These are phyloP conservation scores for Planiliza haematocheilus DNA, from an alignment of 2,113 vertebrate genomes.

Conservation along the genomic window DNA sequence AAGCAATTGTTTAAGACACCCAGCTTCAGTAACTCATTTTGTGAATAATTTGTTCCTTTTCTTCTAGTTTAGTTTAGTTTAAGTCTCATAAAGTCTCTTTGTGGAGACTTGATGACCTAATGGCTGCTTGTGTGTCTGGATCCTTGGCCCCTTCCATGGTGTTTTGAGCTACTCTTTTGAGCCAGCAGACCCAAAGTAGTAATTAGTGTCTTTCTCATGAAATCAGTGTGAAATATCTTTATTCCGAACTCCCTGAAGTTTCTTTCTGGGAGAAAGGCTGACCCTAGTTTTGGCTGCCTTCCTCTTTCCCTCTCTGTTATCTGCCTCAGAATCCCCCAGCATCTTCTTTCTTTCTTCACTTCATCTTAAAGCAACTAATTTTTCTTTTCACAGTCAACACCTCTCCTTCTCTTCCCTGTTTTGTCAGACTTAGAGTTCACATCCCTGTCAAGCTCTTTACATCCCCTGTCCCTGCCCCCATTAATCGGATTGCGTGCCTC, in stretches of 20 bases:
- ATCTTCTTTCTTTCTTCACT: slow-evolving; percentile 10
- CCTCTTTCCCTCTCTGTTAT: slow-evolving; percentile 30
- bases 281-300: slow-evolving; percentile 17
- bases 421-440: slow-evolving; percentile 51
- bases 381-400: slow-evolving; percentile 13
- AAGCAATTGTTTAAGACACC: slow-evolving; percentile 28
- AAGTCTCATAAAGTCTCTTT: slow-evolving; percentile 8
- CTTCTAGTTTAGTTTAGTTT: slow-evolving; percentile 1
- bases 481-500: slow-evolving; percentile 73
- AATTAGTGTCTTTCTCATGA: slow-evolving; percentile 57
- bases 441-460: slow-evolving; percentile 59
- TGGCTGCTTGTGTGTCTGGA: slow-evolving; percentile 26
- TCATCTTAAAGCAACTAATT: slow-evolving; percentile 1
- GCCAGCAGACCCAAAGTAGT: slow-evolving; percentile 26
- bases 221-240: slow-evolving; percentile 44
- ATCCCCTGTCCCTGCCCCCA: slow-evolving; percentile 55
- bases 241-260: slow-evolving; percentile 33
- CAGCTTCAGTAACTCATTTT: too few relatives aligned
- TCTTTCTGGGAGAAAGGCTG: slow-evolving; percentile 11
- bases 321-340: slow-evolving; percentile 28
- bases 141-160: slow-evolving; percentile 37
- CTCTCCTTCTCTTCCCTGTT: slow-evolving; percentile 26
- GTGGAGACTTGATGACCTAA: slow-evolving; percentile 48
- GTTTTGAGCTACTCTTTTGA: slow-evolving; percentile 45
- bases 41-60: background rate